Base-by-base conservation (phyloP, 2,797 vertebrate genomes). In the Heliangelus exortis region DNA sequence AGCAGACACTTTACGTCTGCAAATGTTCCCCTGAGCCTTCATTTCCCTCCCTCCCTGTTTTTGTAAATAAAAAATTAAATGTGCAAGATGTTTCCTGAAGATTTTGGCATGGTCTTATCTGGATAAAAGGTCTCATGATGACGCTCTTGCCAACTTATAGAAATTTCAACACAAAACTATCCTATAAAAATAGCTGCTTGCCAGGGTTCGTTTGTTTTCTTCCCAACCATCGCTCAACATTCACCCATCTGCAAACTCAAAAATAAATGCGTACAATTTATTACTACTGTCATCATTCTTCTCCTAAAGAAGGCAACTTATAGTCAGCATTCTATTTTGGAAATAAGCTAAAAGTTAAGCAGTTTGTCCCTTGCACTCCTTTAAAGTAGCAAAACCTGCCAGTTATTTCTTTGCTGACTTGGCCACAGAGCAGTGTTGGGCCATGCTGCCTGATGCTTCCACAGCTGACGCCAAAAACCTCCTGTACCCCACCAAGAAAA, bases 71-170 rank as follows among this genome's bases (percentile, higher is more conserved):
- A 89, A 90, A 91, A 91, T 66, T 88, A 86, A 89, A 78, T 1
- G 4, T 3, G 4, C 93, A 95, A 96, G 95, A 96, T 95, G 93
- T 94, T 95, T 95, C 89, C 93, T 95, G 93, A 93, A 92, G 87
- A 93, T 92, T 87, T 87, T 96, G 93, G 91, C 92, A 86, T 90
- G 82, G 66, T 73, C 95, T 95, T 96, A 94, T 94, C 94, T 76
- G 91, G 74, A 84, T 92, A 59, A 91, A 94, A 93, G 89, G 92
- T 95, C 91, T 91, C 69, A 53, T 76, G 71, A 53, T 0, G 7
- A 76, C 55, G 91, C 71, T 63, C 22, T 71, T 96, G 95, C 91
- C 94, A 96, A 67, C 91, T 91, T 96, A 90, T 5, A 96, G 90
- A 96, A 89, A 96, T 93, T 94, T 92, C 89, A 90, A 84, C 87